Percentiles rank a stretch among this genome's conserved stretches.
Conservation (phyloP, 2,113 vertebrate genomes). For the Turdus rufiventris region DNA sequence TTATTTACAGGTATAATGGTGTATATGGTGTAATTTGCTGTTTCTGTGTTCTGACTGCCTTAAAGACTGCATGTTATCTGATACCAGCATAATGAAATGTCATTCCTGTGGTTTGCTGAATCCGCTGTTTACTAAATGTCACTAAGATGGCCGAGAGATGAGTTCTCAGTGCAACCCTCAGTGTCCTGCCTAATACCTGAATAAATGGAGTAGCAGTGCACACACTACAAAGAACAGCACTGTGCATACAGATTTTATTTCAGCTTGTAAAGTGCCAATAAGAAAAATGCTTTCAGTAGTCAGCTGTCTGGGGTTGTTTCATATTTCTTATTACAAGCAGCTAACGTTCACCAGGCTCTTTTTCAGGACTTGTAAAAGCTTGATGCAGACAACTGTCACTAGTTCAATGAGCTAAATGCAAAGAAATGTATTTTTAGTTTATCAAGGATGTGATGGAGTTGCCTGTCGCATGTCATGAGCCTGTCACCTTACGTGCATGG, state of each 20-base stretch:
- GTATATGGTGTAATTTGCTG: neutral
- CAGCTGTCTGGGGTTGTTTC: constrained; percentile 8
- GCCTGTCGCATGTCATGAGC: neutral
- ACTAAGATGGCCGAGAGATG: neutral
- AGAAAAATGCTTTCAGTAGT: constrained; percentile 26
- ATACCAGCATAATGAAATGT: neutral
- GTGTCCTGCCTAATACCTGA: constrained; percentile 14
- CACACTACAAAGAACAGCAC: constrained; percentile 17
- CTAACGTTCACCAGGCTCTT: neutral
- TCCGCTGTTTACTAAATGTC: constrained; percentile 17
- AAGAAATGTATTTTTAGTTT: neutral
- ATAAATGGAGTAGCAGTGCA: constrained; percentile 20
- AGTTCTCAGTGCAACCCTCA: neutral
- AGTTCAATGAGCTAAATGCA: neutral
- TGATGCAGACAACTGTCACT: neutral
- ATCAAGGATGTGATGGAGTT: neutral
- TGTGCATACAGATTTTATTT: constrained; percentile 42
- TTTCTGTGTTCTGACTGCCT: neutral
- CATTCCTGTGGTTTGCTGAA: neutral
- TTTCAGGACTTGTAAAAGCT: constrained; percentile 2
- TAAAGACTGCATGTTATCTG: neutral
- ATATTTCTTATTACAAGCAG: neutral
- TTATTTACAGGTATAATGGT: constrained; percentile 88
- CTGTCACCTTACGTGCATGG: neutral
- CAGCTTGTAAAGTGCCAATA: constrained; percentile 17